A percentile compares a stretch with the other conserved stretches of the same genome.
Evolutionary conservation across 2,797 vertebrate species (phyloP).

Genomic region (Petrocephalus sullivani): DNA sequence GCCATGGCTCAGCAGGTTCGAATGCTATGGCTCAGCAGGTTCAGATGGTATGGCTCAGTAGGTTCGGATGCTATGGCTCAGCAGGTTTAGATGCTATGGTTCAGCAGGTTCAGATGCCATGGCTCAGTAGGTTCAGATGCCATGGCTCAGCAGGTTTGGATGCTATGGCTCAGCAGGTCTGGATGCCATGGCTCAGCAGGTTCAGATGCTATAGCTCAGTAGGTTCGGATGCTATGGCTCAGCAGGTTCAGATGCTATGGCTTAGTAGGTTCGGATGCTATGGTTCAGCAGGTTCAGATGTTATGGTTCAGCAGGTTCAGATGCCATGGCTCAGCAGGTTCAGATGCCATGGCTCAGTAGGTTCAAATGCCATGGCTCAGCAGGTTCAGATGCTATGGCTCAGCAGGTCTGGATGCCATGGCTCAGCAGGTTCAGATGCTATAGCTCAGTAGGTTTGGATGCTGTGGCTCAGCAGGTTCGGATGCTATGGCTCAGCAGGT

Average conservation of each 20-base stretch:
- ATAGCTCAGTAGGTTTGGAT: not conserved
- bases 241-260: not conserved
- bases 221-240: not conserved
- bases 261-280: no score
- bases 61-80: not conserved
- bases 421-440: not conserved
- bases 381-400: not conserved
- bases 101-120: not conserved
- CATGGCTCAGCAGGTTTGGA: no score
- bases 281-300: not conserved
- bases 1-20: not conserved
- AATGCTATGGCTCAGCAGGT: not conserved
- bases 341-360: not conserved
- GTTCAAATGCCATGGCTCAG: not conserved
- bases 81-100: not conserved
- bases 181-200: no score
- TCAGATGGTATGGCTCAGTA: not conserved
- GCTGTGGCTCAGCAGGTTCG: not conserved
- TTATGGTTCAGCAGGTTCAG: not conserved
- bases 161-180: no score
- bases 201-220: no score
- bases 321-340: not conserved
- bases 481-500: not conserved
- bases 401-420: not conserved
- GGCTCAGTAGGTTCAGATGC: not conserved